These are phyloP conservation scores for Augochlora pura DNA, from an alignment of 1,140 invertebrate genomes.

Conservation along the genomic window DNA sequence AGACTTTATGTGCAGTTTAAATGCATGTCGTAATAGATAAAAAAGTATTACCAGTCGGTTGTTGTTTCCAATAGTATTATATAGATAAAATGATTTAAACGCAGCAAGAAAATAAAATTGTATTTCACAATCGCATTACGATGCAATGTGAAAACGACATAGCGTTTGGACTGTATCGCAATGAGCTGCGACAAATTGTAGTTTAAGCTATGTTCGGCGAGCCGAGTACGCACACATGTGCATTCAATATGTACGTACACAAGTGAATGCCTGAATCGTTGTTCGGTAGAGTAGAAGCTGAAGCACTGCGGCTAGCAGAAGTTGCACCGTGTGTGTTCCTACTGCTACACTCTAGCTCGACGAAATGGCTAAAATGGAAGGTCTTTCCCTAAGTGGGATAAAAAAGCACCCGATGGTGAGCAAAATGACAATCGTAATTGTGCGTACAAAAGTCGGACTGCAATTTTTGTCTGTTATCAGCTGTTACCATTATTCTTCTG, in stretches of 20 bases:
- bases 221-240: no score
- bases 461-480: slow-evolving; percentile 76
- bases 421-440: slow-evolving; percentile 14
- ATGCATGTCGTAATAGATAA: no score
- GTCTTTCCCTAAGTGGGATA: slow-evolving; percentile 76
- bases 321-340: not conserved
- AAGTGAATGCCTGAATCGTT: not conserved
- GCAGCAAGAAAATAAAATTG: no score
- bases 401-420: slow-evolving; percentile 85
- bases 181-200: not conserved
- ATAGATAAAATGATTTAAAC: no score
- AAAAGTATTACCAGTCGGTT: no score
- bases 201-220: not conserved
- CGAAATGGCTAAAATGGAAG: slow-evolving; percentile 34
- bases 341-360: not conserved
- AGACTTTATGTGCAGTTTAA: no score
- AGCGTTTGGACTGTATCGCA: not conserved
- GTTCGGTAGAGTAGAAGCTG: not conserved
- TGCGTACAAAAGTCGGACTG: not conserved
- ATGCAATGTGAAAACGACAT: not conserved
- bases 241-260: no score
- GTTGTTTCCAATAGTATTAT: no score
- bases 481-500: slow-evolving; percentile 90
- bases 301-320: not conserved
- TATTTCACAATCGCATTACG: no score